Base-by-base conservation (phyloP, 2,113 vertebrate genomes). In the Leucopternis melanops region DNA sequence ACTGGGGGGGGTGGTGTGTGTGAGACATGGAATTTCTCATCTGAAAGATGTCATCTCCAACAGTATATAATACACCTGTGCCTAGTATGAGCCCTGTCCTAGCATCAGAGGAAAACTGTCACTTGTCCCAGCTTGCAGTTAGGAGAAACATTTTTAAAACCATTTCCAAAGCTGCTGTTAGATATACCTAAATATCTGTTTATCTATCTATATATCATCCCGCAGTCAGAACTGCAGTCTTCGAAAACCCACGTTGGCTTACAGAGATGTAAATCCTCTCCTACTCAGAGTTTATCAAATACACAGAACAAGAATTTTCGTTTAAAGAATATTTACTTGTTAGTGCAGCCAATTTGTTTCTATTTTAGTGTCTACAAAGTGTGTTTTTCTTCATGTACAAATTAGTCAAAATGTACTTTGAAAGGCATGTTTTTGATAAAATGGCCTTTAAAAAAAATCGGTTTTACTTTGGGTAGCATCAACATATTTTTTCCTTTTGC, bases 381-480 rank as follows among this genome's bases (percentile, higher is more conserved):
- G 5, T 62, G 20, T 0, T 26, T 88, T 90, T 63, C 22, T 16
- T 38, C 5, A 27, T 0, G 10, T 22, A 26, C 34, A 32, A 40
- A 58, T 58, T 4, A 61, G 31, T 22, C 6, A 55, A 20, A 94
- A 83, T 50, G 42, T 45, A 31, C 13, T 74, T 59, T 38, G 36
- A 50, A 86, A 44, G 3, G 8, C 6, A 16, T 10, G 4, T 4
- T 61, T 90, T 86, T 20, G 11, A 45, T 45, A 57, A 82, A 63
- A 65, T 5, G 6, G 12, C 8, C 19, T 57, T 70, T 16, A 11
- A 1, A 63, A 63, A 47, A 34, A 26, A 23, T 2, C 0, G 1
- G 65, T 86, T 81, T 82, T 72, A 49, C 7, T 32, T 5, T 12
- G 6, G 6, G 5, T 26, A 65, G 9, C 32, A 54, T 17, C 16